Conservation (phyloP, 30 jellyfish, hydroid and myxozoan species). For the Aurelia sp. region DNA sequence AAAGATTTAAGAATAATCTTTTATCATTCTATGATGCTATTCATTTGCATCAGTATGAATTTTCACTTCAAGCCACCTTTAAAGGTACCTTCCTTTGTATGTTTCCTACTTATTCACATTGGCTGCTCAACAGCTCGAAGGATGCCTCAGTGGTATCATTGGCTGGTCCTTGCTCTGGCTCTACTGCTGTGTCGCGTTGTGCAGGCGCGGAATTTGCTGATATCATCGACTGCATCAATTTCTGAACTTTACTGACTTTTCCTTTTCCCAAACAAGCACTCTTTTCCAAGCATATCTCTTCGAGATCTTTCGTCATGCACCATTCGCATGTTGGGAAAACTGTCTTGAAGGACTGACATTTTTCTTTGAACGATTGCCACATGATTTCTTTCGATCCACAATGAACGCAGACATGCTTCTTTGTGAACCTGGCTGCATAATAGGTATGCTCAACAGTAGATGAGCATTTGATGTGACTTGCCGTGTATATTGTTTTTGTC, state of each 20-base stretch:
- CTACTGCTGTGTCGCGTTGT: background rate
- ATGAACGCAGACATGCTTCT: background rate
- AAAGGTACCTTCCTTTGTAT: background rate
- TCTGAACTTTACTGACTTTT: background rate
- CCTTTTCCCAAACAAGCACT: constrained; percentile 7
- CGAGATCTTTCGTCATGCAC: constrained; percentile 5
- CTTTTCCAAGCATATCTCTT: constrained; percentile 6
- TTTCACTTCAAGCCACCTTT: no score
- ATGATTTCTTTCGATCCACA: constrained; percentile 1
- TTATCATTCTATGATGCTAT: no score
- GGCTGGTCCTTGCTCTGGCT: background rate
- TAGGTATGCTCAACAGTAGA: background rate
- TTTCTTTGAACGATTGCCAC: background rate
- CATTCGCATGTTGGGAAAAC: constrained; percentile 11
- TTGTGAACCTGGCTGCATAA: background rate
- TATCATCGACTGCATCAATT: background rate
- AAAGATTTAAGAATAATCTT: no score
- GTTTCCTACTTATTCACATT: background rate
- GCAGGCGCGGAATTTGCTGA: background rate
- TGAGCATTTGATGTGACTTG: background rate
- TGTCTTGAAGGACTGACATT: constrained; percentile 5
- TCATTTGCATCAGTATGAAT: no score
- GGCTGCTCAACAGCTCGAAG: background rate
- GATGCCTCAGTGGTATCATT: background rate
- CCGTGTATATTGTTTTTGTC: constrained; percentile 1